Percentiles rank a stretch among this genome's conserved stretches.
Conservation (phyloP, 2,888 invertebrate species). For the Leptinotarsa juncta region DNA sequence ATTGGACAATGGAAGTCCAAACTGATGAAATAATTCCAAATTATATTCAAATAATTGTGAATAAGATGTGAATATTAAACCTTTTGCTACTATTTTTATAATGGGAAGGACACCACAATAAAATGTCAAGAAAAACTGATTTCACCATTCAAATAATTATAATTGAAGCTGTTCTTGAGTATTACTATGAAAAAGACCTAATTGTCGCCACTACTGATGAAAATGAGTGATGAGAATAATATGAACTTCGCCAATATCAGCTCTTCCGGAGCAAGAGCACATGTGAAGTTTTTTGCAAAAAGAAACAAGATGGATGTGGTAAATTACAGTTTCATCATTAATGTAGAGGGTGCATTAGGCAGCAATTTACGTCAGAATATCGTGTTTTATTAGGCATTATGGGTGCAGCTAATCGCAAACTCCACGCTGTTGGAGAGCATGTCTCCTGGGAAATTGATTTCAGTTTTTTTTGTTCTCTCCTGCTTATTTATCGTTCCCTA, state of each 20-base stretch:
- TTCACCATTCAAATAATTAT: too few relatives aligned
- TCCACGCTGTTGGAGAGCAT: conserved; percentile 4
- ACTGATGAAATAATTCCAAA: too few relatives aligned
- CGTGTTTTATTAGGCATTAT: conserved; percentile 31
- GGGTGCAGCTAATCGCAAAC: conserved; percentile 23
- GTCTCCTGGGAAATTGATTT: conserved; percentile 26
- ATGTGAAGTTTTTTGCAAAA: conserved; percentile 17
- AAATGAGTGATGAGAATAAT: background rate
- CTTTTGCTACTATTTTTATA: too few relatives aligned
- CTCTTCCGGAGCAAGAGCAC: background rate
- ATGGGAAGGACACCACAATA: too few relatives aligned
- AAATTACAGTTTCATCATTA: conserved; percentile 34
- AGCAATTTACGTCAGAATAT: conserved; percentile 36
- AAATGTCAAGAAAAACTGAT: too few relatives aligned
- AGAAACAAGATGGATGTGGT: conserved; percentile 28
- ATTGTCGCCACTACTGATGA: background rate
- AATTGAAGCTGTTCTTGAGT: too few relatives aligned
- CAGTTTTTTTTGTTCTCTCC: conserved; percentile 15
- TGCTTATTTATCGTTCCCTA: background rate
- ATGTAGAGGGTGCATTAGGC: conserved; percentile 35
- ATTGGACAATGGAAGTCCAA: too few relatives aligned
- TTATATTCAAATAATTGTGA: too few relatives aligned
- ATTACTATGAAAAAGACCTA: too few relatives aligned
- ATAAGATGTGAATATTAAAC: too few relatives aligned
- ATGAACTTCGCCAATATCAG: background rate